Evolutionary conservation across 1,140 invertebrate species (phyloP), one percentile per base, ranked within the genome.

Genomic region (Heliothis virescens): DNA sequence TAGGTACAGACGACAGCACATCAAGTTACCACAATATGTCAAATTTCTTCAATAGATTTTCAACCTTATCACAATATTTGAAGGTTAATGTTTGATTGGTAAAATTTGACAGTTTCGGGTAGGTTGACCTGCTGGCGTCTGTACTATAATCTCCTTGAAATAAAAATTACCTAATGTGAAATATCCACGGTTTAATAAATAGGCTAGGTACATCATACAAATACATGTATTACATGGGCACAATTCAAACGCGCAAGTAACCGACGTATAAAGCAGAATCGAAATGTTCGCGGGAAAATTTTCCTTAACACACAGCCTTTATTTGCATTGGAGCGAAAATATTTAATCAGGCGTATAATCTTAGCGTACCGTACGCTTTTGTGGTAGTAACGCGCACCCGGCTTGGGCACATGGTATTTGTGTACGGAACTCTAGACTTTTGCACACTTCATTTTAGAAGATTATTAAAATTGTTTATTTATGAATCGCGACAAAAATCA

Each of bases 261-360:
- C 41, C 62, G 76, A 47, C 47, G 52, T 62, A 76, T 47, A 69
- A 18, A 83, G 82, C 83, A 86, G 82, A 89, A 87, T 87, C 85
- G 86, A 86, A 88, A 91, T 85, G 87, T 89, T 89, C 85, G 75
- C 86, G 72, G 65, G 84, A 85, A 81, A 85, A 85, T 86, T 89
- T 88, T 82, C 82, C 82, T 82, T 60, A 63, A 76, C 74, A 71
- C 62, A 82, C 67, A 85, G 77, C 88, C 82, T 88, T 86, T 89
- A 87, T 88, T 90, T 90, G 88, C 87, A 87, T 85, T 89, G 85
- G 86, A 91, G 89, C 82, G 88, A 90, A 92, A 92, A 92, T 91
- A 92, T 91, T 92, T 91, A 91, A 91, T 91, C 90, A 91, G 86
- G 89, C 89, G 89, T 91, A 88, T 90, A 89, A 92, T 91, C 88